A percentile compares a stretch with the other conserved stretches of the same genome.
Evolutionary conservation across 37 sponge, comb jelly and placozoan species (phyloP).

Genomic region (Cladorhizidae sp.): DNA sequence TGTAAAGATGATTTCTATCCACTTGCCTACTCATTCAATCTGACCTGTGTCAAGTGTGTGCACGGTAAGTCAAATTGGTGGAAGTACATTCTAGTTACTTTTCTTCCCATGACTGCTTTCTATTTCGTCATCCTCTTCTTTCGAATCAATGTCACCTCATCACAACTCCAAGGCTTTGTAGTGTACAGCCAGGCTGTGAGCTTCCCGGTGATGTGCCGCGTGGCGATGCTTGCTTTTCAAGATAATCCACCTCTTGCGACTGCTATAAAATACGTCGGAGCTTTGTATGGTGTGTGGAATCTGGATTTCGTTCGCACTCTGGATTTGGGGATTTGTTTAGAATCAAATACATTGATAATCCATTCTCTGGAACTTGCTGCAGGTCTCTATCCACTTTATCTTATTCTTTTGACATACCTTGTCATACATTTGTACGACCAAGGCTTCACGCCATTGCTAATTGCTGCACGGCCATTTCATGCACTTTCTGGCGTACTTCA

Average conservation of each 20-base stretch:
- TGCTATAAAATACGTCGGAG: neutral
- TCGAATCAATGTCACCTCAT: slow-evolving; percentile 38
- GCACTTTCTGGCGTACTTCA: neutral
- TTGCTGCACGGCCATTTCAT: too few relatives aligned
- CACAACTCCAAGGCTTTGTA: slow-evolving; percentile 56
- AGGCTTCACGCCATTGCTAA: too few relatives aligned
- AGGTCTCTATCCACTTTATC: too few relatives aligned
- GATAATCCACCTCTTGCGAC: neutral
- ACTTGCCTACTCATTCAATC: slow-evolving; percentile 30
- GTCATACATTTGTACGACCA: too few relatives aligned
- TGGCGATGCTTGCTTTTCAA: neutral
- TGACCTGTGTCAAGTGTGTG: slow-evolving; percentile 9
- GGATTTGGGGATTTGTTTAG: neutral
- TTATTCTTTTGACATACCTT: too few relatives aligned
- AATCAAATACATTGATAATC: too few relatives aligned
- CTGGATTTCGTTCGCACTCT: slow-evolving; percentile 32
- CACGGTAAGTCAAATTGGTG: neutral
- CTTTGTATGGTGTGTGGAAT: slow-evolving; percentile 28
- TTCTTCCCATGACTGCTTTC: slow-evolving; percentile 52
- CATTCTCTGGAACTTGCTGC: too few relatives aligned
- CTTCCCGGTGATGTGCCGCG: neutral
- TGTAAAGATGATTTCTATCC: slow-evolving; percentile 24
- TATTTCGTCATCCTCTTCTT: slow-evolving; percentile 59
- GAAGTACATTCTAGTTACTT: slow-evolving; percentile 13
- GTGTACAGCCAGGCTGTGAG: slow-evolving; percentile 45